Percentiles rank a stretch among this genome's conserved stretches.
phyloP scores from a whole-genome alignment of 1,140 invertebrate genomes.

The Hormaphis cornu region DNA sequence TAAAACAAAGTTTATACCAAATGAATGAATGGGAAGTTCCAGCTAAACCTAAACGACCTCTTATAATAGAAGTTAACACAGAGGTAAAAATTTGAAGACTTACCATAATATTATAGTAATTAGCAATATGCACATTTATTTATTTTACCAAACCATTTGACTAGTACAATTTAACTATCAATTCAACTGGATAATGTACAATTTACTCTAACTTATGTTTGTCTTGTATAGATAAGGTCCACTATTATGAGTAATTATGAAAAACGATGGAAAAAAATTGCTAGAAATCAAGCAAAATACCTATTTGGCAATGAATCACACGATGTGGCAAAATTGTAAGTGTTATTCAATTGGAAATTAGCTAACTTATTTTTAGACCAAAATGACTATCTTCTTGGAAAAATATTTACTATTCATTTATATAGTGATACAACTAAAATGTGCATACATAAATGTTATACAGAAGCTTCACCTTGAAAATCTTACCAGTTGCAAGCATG shows the following conservation, averaged over 20 bases:
- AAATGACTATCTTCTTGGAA: background rate
- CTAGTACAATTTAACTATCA: too few species aligned
- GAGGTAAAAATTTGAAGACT: constrained; percentile 40
- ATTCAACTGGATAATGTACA: too few species aligned
- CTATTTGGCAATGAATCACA: constrained; percentile 44
- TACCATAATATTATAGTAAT: background rate
- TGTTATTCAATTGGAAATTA: too few species aligned
- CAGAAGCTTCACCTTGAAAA: too few species aligned
- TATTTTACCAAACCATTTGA: too few species aligned
- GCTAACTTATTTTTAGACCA: background rate
- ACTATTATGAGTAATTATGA: constrained; percentile 44
- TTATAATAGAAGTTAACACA: constrained; percentile 52
- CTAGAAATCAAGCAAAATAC: constrained; percentile 48
- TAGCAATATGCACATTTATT: too few species aligned
- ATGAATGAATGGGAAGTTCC: constrained; percentile 35
- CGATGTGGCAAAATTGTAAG: constrained; percentile 42
- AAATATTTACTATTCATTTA: too few species aligned
- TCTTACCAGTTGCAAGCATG: too few species aligned
- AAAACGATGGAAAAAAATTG: constrained; percentile 50
- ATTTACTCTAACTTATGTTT: too few species aligned
- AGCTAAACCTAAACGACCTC: constrained; percentile 40
- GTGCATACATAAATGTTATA: too few species aligned
- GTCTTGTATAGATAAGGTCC: constrained; percentile 44
- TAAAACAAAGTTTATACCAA: constrained; percentile 15
- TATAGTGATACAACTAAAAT: too few species aligned